Conservation (phyloP, 2,888 invertebrate species). For the Macrophya annulata region DNA sequence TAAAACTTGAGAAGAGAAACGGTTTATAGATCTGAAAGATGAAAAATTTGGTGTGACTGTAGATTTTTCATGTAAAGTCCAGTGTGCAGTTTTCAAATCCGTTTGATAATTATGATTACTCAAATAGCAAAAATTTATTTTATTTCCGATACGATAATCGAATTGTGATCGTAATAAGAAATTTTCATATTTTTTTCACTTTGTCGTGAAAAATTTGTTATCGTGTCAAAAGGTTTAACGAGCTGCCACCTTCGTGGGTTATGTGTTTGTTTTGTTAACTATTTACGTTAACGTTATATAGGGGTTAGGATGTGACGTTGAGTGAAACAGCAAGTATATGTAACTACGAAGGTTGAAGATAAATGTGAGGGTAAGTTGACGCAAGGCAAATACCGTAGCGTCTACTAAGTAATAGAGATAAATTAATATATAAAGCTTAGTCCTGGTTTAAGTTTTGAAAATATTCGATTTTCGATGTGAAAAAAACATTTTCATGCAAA, state of each 20-base stretch:
- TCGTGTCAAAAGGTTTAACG: neutral
- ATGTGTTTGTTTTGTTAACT: neutral
- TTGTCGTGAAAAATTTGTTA: neutral
- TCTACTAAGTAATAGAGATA: neutral
- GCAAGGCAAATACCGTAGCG: neutral
- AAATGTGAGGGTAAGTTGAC: conserved; percentile 6
- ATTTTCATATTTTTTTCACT: neutral
- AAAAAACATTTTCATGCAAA: no score
- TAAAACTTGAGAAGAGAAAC: neutral
- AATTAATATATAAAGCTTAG: conserved; percentile 6
- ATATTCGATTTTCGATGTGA: no score
- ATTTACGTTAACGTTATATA: neutral
- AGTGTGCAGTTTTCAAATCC: no score
- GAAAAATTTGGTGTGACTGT: neutral
- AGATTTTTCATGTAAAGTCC: no score
- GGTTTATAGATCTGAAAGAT: neutral
- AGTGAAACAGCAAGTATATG: neutral
- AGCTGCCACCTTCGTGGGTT: neutral
- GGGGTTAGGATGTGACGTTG: neutral
- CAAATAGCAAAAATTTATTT: neutral
- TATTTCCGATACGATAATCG: neutral
- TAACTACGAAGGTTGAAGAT: conserved; percentile 9
- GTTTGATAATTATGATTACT: neutral
- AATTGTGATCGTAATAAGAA: neutral
- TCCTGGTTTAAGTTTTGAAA: neutral